A percentile compares a stretch with the other conserved stretches of the same genome.
phyloP scores from a whole-genome alignment of 1,140 invertebrate genomes.

The Laodelphax striatellus region DNA sequence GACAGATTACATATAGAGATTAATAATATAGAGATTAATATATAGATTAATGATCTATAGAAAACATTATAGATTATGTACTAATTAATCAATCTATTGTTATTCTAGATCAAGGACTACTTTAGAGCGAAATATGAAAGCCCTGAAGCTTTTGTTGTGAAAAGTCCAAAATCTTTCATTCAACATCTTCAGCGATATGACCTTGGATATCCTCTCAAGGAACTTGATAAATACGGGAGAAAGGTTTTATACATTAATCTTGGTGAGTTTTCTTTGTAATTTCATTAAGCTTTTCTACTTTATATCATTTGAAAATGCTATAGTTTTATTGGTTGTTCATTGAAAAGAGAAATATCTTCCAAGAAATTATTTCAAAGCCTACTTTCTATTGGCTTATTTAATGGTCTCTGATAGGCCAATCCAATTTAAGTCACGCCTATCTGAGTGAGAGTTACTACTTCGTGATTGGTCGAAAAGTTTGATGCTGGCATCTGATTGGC shows the following conservation, averaged over 20 bases:
- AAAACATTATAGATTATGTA: no score
- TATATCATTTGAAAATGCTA: background rate
- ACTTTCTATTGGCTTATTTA: background rate
- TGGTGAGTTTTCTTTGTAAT: slow-evolving; percentile 7
- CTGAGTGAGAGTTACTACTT: background rate
- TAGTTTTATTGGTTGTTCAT: background rate
- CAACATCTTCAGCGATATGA: slow-evolving; percentile 12
- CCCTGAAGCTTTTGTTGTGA: slow-evolving; percentile 16
- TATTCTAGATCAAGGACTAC: slow-evolving; percentile 17
- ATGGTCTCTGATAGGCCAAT: no score
- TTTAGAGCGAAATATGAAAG: slow-evolving; percentile 18
- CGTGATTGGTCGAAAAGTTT: background rate
- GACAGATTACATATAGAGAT: no score
- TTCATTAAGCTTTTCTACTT: background rate
- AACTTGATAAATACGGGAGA: slow-evolving; percentile 10
- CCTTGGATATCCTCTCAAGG: slow-evolving; percentile 13
- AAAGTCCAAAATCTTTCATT: slow-evolving; percentile 8
- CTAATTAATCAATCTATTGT: no score
- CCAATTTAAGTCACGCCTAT: background rate
- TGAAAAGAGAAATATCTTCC: background rate
- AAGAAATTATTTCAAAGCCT: background rate
- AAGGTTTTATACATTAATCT: slow-evolving; percentile 12
- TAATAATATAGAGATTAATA: no score
- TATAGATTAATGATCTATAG: no score
- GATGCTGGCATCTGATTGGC: background rate